Evolutionary conservation across 2,797 vertebrate species (phyloP).

Genomic region (Sebastes matsubarae): DNA sequence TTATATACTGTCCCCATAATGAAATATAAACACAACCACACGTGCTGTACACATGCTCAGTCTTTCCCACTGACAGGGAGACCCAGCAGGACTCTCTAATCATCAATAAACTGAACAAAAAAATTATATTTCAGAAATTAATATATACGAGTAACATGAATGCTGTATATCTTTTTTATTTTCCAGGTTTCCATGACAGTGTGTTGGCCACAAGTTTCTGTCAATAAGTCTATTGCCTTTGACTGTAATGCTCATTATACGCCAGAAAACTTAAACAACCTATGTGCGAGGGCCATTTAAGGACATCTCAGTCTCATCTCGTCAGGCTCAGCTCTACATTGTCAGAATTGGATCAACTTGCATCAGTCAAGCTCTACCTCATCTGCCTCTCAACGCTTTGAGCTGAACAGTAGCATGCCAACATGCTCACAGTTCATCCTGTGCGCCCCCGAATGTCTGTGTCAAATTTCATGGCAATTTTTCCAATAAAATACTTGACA

Average conservation of each 20-base stretch:
- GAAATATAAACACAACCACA: background rate
- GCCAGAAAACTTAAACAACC: background rate
- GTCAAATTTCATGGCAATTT: background rate
- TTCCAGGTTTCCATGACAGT: background rate
- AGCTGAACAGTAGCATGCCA: conserved; percentile 8
- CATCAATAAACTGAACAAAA: background rate
- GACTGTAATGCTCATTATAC: background rate
- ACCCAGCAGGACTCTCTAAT: background rate
- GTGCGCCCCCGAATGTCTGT: background rate
- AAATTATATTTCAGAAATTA: background rate
- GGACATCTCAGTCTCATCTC: background rate
- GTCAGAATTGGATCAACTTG: background rate
- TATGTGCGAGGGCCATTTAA: background rate
- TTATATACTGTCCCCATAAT: background rate
- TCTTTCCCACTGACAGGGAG: background rate
- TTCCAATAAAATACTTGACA: background rate
- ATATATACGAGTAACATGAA: background rate
- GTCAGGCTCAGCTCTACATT: background rate
- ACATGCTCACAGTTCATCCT: background rate
- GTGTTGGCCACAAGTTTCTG: background rate
- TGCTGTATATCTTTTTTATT: background rate
- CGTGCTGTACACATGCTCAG: background rate
- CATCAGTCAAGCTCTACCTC: background rate
- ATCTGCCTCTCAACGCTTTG: background rate
- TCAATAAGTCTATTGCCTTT: background rate